Conservation (phyloP, 1,140 invertebrate genomes). For the Lepidurus couesii region DNA sequence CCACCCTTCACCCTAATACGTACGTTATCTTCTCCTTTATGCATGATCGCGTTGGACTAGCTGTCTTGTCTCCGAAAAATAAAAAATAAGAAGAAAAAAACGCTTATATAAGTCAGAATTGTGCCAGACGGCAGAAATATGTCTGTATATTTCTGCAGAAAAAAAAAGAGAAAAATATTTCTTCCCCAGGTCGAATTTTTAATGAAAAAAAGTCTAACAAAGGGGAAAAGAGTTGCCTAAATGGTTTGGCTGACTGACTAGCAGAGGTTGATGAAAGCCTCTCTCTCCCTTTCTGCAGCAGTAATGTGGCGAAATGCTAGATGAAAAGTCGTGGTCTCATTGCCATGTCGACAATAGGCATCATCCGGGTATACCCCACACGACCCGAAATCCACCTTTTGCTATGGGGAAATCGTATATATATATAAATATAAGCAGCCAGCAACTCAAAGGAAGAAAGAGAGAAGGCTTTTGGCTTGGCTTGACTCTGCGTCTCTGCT, state of each 20-base stretch:
- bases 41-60: slow-evolving; percentile 11
- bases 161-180: not conserved
- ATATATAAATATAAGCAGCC: too few relatives aligned
- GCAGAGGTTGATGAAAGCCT: slow-evolving; percentile 14
- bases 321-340: not conserved
- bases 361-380: not conserved
- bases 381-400: not conserved
- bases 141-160: not conserved
- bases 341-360: slow-evolving; percentile 14
- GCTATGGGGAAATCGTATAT: not conserved
- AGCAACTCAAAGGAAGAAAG: not conserved
- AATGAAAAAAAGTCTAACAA: slow-evolving; percentile 1
- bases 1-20: not conserved
- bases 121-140: slow-evolving; percentile 13
- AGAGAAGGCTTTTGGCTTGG: not conserved
- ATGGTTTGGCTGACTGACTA: slow-evolving; percentile 1
- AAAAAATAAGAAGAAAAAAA: not conserved
- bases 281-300: not conserved
- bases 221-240: not conserved
- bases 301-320: slow-evolving; percentile 7
- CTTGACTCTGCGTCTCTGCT: not conserved
- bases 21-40: not conserved
- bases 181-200: not conserved
- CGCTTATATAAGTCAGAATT: slow-evolving; percentile 5
- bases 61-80: not conserved